Conservation (phyloP, 2,113 vertebrate genomes). For the Aythya baeri region DNA sequence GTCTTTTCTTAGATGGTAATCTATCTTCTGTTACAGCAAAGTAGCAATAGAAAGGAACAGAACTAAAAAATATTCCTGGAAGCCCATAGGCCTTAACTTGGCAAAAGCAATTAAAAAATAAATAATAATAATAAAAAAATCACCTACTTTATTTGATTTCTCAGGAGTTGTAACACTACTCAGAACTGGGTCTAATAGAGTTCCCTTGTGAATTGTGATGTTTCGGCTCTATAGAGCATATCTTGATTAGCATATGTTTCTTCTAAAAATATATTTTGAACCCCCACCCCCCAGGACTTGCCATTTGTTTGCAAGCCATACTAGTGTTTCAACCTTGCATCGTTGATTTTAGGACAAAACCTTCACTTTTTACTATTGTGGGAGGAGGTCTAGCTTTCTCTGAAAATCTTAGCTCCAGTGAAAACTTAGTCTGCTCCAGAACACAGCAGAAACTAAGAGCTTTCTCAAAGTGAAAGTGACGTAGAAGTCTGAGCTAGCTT, state of each 20-base stretch:
- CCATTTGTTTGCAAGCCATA: constrained; percentile 5
- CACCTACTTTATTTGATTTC: constrained; percentile 6
- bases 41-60: background rate
- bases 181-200: constrained; percentile 1
- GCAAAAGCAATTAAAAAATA: background rate
- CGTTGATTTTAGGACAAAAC: constrained; percentile 21
- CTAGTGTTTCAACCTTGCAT: background rate
- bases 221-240: constrained; percentile 43
- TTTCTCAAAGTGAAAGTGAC: background rate
- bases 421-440: background rate
- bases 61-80: background rate
- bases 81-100: background rate
- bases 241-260: constrained; percentile 65
- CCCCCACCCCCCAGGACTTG: background rate
- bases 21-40: background rate
- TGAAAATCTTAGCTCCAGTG: background rate
- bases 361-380: background rate
- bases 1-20: background rate
- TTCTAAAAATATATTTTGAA: constrained; percentile 62
- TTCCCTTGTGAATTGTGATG: constrained; percentile 54
- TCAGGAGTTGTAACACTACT: background rate
- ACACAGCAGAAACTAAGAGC: background rate
- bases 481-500: background rate
- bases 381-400: background rate
- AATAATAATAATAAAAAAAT: background rate